These are phyloP conservation scores for Formicarius rufipectus DNA, from an alignment of 2,113 vertebrate genomes.

Conservation along the genomic window DNA sequence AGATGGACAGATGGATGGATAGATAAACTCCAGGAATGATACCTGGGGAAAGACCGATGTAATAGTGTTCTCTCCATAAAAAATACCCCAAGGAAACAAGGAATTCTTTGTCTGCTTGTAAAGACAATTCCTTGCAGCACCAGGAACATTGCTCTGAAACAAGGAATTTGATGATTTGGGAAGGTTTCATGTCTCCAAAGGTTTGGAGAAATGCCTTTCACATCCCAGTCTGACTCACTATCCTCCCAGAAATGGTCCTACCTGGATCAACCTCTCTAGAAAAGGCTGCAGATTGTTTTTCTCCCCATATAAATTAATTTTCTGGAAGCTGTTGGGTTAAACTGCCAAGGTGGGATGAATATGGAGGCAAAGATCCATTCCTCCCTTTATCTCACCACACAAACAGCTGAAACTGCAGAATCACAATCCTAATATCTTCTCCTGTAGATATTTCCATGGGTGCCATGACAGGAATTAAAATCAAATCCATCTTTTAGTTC, in stretches of 20 bases:
- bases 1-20: not conserved
- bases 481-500: not conserved
- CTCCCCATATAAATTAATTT: not conserved
- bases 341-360: not conserved
- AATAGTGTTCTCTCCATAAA: no score
- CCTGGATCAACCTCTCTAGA: no score
- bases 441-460: not conserved
- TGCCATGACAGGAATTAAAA: not conserved
- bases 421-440: not conserved
- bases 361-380: not conserved
- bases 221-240: no score
- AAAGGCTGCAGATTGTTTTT: not conserved
- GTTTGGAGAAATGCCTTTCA: no score
- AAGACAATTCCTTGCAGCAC: no score
- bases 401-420: not conserved
- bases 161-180: no score
- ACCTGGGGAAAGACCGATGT: no score
- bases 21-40: not conserved
- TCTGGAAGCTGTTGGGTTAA: not conserved
- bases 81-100: no score
- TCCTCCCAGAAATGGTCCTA: no score
- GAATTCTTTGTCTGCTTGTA: no score
- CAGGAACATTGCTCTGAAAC: no score
- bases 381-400: not conserved
- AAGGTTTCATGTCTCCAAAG: no score